Percentiles rank a stretch among this genome's conserved stretches.
These are phyloP conservation scores for Chrysina gloriosa DNA, from an alignment of 2,888 invertebrate species.

Conservation along the genomic window DNA sequence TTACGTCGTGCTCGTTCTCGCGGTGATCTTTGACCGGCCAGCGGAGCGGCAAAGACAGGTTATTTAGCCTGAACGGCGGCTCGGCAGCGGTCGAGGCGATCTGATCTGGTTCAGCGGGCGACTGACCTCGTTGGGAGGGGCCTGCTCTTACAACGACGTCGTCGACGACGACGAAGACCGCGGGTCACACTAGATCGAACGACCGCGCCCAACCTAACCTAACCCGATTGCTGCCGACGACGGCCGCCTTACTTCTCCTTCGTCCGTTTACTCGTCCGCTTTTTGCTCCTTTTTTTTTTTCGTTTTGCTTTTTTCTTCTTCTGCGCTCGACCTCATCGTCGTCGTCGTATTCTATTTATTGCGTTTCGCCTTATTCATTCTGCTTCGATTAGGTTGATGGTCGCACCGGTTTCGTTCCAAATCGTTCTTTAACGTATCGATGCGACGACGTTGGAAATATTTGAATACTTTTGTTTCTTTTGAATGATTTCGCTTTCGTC, in stretches of 20 bases:
- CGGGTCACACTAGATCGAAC: conserved; percentile 23
- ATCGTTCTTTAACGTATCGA: too few relatives aligned
- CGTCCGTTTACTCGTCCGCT: background rate
- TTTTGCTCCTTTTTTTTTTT: background rate
- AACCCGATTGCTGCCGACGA: conserved; percentile 3
- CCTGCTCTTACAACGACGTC: conserved; percentile 30
- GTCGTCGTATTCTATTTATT: too few relatives aligned
- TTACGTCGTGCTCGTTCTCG: background rate
- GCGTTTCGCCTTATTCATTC: too few relatives aligned
- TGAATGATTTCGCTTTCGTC: too few relatives aligned
- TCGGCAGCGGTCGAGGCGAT: conserved; percentile 42
- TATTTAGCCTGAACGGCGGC: conserved; percentile 46
- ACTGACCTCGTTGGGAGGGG: conserved; percentile 53
- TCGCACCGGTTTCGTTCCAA: too few relatives aligned
- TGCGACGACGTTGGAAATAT: too few relatives aligned
- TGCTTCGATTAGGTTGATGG: too few relatives aligned
- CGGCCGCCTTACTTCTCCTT: background rate
- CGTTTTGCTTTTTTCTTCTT: background rate
- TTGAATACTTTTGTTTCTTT: too few relatives aligned
- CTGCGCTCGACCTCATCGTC: too few relatives aligned
- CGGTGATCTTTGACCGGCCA: background rate
- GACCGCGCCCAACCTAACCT: conserved; percentile 33
- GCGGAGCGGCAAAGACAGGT: conserved; percentile 47
- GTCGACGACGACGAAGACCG: conserved; percentile 1
- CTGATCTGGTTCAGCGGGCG: conserved; percentile 54